phyloP scores from a whole-genome alignment of 2,797 vertebrate species.

The Champsocephalus gunnari region DNA sequence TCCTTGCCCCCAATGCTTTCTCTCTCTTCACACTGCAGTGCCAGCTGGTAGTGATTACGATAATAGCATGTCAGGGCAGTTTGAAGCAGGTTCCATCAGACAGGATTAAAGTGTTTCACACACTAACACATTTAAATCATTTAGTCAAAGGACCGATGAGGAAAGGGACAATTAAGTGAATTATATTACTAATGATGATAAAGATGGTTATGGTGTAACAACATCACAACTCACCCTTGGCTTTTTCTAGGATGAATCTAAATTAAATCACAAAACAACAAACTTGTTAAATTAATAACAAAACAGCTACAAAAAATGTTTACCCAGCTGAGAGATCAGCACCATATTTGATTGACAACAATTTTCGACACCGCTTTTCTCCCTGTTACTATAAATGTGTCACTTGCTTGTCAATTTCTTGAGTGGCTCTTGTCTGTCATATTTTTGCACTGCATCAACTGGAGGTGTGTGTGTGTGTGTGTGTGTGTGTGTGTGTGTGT shows the following conservation, averaged over 20 bases:
- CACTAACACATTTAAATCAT: background rate
- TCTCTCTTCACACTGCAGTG: conserved; percentile 2
- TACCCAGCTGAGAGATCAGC: conserved; percentile 20
- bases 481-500: conserved; percentile 7
- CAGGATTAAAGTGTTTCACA: background rate
- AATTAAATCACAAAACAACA: background rate
- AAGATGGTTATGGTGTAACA: background rate
- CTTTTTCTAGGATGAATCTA: conserved; percentile 2
- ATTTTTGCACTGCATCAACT: too few species aligned
- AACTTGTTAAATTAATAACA: conserved; percentile 5
- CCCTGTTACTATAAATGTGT: conserved; percentile 57
- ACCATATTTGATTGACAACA: conserved; percentile 38
- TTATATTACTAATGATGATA: background rate
- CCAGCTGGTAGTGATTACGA: conserved; percentile 14
- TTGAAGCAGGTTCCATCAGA: conserved; percentile 19
- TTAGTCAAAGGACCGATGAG: background rate
- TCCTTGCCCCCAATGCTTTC: background rate
- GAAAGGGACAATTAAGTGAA: background rate
- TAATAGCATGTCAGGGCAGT: background rate
- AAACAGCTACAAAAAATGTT: conserved; percentile 22
- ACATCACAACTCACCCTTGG: background rate
- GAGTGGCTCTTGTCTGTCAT: conserved; percentile 54
- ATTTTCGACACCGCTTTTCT: conserved; percentile 10
- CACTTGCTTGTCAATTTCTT: conserved; percentile 60
- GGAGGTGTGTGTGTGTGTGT: background rate